These are phyloP conservation scores for Tolmerus cingulatus DNA, from an alignment of 2,888 invertebrate genomes.

Conservation along the genomic window DNA sequence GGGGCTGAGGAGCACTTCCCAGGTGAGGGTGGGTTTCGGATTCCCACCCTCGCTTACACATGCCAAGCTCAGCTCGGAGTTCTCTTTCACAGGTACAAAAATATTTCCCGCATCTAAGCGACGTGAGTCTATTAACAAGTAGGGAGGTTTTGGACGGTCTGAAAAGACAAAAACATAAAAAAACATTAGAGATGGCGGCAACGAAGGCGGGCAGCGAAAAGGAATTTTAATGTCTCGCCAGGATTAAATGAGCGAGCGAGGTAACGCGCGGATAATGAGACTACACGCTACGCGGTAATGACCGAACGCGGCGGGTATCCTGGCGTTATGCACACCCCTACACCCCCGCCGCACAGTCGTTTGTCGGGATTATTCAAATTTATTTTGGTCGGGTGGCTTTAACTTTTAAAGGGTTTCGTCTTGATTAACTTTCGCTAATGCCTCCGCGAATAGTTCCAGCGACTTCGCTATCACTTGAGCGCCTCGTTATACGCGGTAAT, in stretches of 20 bases:
- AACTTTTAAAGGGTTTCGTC: neutral
- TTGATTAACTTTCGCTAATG: neutral
- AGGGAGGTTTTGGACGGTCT: constrained; percentile 86
- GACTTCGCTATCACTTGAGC: neutral
- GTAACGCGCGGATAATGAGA: constrained; percentile 24
- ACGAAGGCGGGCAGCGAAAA: neutral
- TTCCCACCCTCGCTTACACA: constrained; percentile 88
- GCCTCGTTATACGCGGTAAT: neutral
- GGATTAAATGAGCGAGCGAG: neutral
- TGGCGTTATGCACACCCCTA: neutral
- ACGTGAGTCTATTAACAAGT: constrained; percentile 85
- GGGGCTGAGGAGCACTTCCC: constrained; percentile 65
- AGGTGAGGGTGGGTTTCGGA: constrained; percentile 69
- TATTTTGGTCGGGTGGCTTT: neutral
- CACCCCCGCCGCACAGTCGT: neutral
- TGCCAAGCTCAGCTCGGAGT: constrained; percentile 80
- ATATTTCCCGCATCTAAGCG: constrained; percentile 86
- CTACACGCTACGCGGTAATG: neutral
- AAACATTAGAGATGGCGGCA: neutral
- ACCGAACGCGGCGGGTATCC: neutral
- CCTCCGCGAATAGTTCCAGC: neutral
- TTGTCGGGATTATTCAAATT: constrained; percentile 1
- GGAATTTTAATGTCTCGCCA: constrained; percentile 32
- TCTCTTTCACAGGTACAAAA: constrained; percentile 87
- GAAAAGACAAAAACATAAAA: constrained; percentile 53